Percentiles rank a stretch among this genome's conserved stretches.
phyloP scores from a whole-genome alignment of 1,140 invertebrate genomes.

The Musca domestica region DNA sequence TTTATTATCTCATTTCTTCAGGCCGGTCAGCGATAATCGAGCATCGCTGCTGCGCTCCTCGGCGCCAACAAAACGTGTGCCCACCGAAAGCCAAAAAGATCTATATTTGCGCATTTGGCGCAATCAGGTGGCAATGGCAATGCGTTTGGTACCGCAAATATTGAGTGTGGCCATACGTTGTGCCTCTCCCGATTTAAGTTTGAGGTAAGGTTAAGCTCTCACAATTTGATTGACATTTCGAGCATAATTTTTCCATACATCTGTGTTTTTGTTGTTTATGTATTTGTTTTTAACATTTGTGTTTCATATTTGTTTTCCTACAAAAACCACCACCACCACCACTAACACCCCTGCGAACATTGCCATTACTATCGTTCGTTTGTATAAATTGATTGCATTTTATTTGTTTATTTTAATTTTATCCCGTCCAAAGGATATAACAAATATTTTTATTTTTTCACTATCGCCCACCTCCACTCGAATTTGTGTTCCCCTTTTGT shows the following conservation, averaged over 20 bases:
- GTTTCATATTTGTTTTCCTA: background rate
- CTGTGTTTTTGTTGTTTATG: background rate
- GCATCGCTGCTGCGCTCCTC: constrained; percentile 84
- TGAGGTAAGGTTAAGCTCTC: constrained; percentile 64
- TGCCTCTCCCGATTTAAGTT: constrained; percentile 87
- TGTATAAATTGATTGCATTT: no score
- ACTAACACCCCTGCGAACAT: no score
- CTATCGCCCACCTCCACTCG: no score
- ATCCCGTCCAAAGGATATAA: no score
- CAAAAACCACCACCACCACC: background rate
- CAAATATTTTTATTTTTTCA: no score
- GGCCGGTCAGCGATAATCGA: constrained; percentile 94
- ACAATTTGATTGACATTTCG: no score
- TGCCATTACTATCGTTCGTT: no score
- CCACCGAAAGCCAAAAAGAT: constrained; percentile 71
- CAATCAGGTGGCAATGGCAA: constrained; percentile 93
- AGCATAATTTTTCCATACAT: background rate
- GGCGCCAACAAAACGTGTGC: constrained; percentile 75
- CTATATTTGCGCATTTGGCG: constrained; percentile 89
- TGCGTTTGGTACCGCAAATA: constrained; percentile 84
- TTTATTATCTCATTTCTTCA: constrained; percentile 52
- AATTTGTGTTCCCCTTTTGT: no score
- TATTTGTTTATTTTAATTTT: no score
- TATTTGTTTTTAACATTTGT: constrained; percentile 2
- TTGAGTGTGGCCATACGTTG: constrained; percentile 81